Conservation (phyloP, 2,797 vertebrate genomes). For the Crenichthys baileyi region DNA sequence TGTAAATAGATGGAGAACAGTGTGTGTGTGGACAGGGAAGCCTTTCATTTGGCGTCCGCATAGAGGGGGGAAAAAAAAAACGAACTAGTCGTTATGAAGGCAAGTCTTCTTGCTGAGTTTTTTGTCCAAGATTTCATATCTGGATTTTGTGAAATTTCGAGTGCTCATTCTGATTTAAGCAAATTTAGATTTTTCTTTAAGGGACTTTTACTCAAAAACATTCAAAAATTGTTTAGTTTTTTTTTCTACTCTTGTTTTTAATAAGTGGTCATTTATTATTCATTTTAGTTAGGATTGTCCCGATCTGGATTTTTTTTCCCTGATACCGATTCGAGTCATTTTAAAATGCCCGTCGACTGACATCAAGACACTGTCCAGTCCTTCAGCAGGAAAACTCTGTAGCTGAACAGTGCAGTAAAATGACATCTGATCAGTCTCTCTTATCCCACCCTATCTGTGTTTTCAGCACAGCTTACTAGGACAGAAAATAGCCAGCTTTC, state of each 20-base stretch:
- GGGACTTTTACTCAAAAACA: not conserved
- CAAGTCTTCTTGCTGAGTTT: not conserved
- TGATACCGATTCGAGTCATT: not conserved
- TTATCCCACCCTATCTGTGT: too few relatives aligned
- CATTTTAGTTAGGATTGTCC: not conserved
- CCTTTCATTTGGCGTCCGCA: constrained; percentile 35
- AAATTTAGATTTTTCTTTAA: not conserved
- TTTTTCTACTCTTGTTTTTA: too few relatives aligned
- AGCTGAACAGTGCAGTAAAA: not conserved
- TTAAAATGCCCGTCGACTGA: not conserved
- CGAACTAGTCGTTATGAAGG: not conserved
- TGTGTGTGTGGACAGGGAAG: constrained; percentile 33
- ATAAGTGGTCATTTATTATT: not conserved
- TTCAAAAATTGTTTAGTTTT: too few relatives aligned
- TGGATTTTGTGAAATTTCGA: not conserved
- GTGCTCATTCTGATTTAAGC: not conserved
- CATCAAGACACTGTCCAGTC: not conserved
- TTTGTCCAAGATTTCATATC: not conserved
- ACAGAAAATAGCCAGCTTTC: too few relatives aligned
- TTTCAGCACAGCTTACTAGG: too few relatives aligned
- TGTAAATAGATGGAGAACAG: constrained; percentile 33
- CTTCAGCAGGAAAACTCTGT: not conserved
- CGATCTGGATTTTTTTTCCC: not conserved
- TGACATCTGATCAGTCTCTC: not conserved
- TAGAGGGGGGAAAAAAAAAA: not conserved